Evolutionary conservation across 2,797 vertebrate genomes (phyloP), one percentile per base, ranked within the genome.

Genomic region (Pempheris klunzingeri): DNA sequence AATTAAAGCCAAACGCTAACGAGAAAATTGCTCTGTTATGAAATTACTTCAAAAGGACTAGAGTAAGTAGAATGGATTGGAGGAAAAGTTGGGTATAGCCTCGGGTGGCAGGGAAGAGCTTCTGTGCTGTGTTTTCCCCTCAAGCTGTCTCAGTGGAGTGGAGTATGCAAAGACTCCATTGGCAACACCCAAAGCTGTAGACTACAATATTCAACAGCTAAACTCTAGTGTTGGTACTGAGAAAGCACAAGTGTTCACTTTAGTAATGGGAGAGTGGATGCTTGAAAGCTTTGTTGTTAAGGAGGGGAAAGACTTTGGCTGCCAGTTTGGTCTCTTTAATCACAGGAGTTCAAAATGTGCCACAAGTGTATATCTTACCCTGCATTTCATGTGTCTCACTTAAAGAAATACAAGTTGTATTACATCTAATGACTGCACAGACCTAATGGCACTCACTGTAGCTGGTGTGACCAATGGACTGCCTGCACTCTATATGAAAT

Each of bases 21-120:
- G 90, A 95, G 92, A 95, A 96, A 95, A 95, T 93, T 88, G 92
- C 92, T 94, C 92, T 88, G 90, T 95, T 95, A 95, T 95, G 94
- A 94, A 94, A 94, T 91, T 89, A 94, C 91, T 92, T 93, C 89
- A 92, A 92, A 93, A 89, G 88, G 88, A 89, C 85, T 79, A 44
- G 82, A 90, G 87, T 88, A 90, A 91, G 89, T 91, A 87, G 88
- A 93, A 87, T 88, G 85, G 89, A 93, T 92, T 84, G 88, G 81
- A 89, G 83, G 82, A 85, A 92, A 91, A 92, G 90, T 94, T 92
- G 84, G 81, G 84, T 74, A 80, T 84, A 74, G 87, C 90, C 84
- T 80, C 62, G 61, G 89, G 90, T 83, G 79, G 87, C 66, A 46
- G 83, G 83, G 85, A 83, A 85, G 85, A 85, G 77, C 80, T 78